Evolutionary conservation across 1,140 invertebrate genomes (phyloP).

Genomic region (Aphis craccivora): DNA sequence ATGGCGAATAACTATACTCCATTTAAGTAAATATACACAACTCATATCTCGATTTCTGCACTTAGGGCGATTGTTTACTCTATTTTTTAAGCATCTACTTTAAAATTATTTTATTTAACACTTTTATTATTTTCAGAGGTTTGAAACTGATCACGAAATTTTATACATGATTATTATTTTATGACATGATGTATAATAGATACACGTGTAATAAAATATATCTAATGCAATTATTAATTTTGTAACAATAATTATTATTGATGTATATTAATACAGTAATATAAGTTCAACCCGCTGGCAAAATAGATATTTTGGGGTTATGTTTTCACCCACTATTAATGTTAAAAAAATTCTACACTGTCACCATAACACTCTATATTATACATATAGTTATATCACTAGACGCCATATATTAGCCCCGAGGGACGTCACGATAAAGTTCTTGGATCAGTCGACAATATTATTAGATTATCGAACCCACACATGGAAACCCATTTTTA

Average conservation of each 20-base stretch:
- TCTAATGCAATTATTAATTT: neutral
- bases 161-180: too few relatives aligned
- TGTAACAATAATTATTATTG: neutral
- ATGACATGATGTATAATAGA: neutral
- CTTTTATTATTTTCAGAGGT: neutral
- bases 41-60: neutral
- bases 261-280: neutral
- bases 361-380: neutral
- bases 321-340: neutral
- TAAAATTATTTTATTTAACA: neutral
- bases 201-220: neutral
- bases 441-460: constrained; percentile 15
- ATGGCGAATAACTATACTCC: neutral
- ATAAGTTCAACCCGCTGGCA: neutral
- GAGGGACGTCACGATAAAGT: neutral
- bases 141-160: neutral
- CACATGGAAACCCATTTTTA: neutral
- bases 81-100: too few relatives aligned
- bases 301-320: neutral
- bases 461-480: constrained; percentile 47
- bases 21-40: neutral
- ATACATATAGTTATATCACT: neutral
- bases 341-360: neutral
- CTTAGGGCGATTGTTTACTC: neutral
- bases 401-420: neutral